Evolutionary conservation across 2,888 invertebrate genomes (phyloP).

Genomic region (Pinctada fucata): DNA sequence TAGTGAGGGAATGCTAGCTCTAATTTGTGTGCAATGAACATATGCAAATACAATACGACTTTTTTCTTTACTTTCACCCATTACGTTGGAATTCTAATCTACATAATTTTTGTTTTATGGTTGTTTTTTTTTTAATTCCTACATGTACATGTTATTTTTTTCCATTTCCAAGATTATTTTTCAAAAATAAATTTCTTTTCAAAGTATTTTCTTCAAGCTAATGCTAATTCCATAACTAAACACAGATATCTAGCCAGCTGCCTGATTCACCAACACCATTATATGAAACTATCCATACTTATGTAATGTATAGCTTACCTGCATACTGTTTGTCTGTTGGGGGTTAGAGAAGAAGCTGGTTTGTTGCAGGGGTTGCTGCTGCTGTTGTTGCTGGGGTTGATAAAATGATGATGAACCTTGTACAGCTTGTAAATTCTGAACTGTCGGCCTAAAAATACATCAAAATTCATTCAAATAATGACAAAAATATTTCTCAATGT

Average conservation of each 20-base stretch:
- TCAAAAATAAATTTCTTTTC: no score
- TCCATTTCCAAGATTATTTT: no score
- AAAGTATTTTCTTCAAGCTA: no score
- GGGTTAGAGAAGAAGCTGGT: constrained; percentile 73
- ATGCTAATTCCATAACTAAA: no score
- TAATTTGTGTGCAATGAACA: not conserved
- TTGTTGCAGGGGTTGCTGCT: constrained; percentile 73
- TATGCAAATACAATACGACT: not conserved
- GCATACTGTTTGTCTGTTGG: constrained; percentile 63
- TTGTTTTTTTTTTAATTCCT: no score
- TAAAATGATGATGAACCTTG: constrained; percentile 77
- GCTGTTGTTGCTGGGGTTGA: constrained; percentile 60
- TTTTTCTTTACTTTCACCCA: not conserved
- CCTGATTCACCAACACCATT: no score
- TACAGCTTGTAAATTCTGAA: constrained; percentile 76
- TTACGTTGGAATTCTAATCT: constrained; percentile 2
- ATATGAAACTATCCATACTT: no score
- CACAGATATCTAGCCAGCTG: no score
- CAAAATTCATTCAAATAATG: not conserved
- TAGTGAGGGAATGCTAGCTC: not conserved
- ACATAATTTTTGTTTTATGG: no score
- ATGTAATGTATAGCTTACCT: constrained; percentile 50
- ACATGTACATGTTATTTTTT: no score
- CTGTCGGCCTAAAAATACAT: constrained; percentile 29
- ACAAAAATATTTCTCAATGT: not conserved